Base-by-base conservation (phyloP, 2,888 invertebrate species). In the Adineta ricciae region DNA sequence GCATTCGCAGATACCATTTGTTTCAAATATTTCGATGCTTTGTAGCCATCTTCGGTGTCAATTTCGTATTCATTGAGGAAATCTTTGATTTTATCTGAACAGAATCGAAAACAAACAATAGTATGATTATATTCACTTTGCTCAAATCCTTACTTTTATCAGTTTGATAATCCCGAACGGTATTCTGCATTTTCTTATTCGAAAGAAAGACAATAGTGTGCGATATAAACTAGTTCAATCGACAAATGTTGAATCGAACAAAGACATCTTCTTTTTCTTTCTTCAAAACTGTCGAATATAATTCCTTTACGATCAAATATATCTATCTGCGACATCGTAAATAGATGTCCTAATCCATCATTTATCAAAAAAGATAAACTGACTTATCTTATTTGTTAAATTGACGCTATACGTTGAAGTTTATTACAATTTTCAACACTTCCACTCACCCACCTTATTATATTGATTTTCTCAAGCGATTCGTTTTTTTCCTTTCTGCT, bases 11-110 rank as follows among this genome's bases (percentile, higher is more conserved):
- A 64, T 24, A 83, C 83, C n/a, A 85, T 46, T 84, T 85, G 85
- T 85, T 85, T 85, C 5, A 73, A 50, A 49, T 85, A 85, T 78
- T 85, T 85, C 21, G 83, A 85, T 41, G 56, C 46, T 85, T 83
- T 85, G 27, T 83, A 73, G 16, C 52, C 83, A 64, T 84, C 85
- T 24, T 73, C 84, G 14, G 83, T 78, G 41, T 78, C 78, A n/a
- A 78, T 14, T 78, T 78, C 78, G 14, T 41, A 78, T 78, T 78
- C 78, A 41, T 41, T 78, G 32, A 78, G 78, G n/a, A 78, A 78
- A 78, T 78, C 41, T 78, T 78, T 78, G 1, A 78, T 78, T 78
- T 78, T 78, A 41, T 41, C 78, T 78, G 2, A 41, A n/a, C n/a
- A n/a, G n/a, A n/a, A n/a, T n/a, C n/a, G n/a, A n/a, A n/a, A n/a